phyloP scores from a whole-genome alignment of 2,797 vertebrate genomes.

The Vireo griseus region DNA sequence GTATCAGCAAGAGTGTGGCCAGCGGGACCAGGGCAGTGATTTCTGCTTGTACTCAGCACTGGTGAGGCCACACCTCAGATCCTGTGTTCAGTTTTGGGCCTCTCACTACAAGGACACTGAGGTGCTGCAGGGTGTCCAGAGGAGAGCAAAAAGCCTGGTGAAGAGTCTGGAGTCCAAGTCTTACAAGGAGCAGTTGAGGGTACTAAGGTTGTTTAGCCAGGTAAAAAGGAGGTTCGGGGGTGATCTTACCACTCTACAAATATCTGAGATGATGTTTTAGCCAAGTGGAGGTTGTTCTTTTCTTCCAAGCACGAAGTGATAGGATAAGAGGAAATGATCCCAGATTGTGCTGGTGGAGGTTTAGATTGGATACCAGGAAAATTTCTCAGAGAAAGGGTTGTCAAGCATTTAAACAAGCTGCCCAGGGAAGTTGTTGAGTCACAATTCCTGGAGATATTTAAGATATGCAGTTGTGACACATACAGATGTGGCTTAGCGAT shows the following conservation, averaged over 20 bases:
- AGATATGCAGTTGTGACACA: not conserved
- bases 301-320: not conserved
- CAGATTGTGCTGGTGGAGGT: not conserved
- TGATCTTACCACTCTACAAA: not conserved
- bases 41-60: rapidly evolving
- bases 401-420: not conserved
- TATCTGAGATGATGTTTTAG: not conserved
- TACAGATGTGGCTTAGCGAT: not conserved
- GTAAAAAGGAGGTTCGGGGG: not conserved
- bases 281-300: not conserved
- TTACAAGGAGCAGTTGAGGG: not conserved
- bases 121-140: not conserved
- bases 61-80: not conserved
- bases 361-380: not conserved
- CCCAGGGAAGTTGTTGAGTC: not conserved
- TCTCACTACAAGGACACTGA: not conserved
- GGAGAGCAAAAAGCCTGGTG: not conserved
- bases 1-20: not conserved
- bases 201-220: not conserved
- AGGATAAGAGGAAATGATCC: not conserved
- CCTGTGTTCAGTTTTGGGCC: not conserved
- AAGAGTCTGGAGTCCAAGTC: not conserved
- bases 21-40: not conserved
- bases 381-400: not conserved
- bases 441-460: not conserved